Evolutionary conservation across 2,113 vertebrate genomes (phyloP).

Genomic region (Grantiella picta): DNA sequence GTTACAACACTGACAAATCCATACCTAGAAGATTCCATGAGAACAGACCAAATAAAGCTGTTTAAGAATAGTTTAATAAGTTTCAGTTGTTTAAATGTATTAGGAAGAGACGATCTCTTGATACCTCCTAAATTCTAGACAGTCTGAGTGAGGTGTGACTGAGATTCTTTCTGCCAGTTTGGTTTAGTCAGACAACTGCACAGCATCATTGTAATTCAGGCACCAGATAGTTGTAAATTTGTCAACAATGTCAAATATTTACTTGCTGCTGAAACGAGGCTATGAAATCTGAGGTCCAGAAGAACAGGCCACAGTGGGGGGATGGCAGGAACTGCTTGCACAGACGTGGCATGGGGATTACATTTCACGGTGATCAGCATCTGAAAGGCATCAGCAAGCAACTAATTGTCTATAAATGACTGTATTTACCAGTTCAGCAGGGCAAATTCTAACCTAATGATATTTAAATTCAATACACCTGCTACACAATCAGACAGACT

Average conservation of each 20-base stretch:
- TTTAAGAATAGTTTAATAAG: background rate
- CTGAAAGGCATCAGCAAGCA: background rate
- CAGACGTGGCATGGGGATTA: background rate
- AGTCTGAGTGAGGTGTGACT: background rate
- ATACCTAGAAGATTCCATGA: background rate
- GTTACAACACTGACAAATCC: background rate
- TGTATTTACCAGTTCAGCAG: background rate
- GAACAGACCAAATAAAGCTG: background rate
- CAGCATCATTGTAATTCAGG: background rate
- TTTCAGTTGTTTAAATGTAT: background rate
- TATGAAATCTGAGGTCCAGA: background rate
- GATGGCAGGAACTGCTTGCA: background rate
- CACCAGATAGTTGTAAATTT: background rate
- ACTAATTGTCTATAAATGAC: constrained; percentile 3
- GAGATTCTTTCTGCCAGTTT: background rate
- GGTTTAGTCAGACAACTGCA: background rate
- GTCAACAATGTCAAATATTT: background rate
- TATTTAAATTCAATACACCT: background rate
- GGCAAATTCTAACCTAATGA: background rate
- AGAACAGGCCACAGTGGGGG: background rate
- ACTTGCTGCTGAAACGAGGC: background rate
- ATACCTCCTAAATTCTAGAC: background rate
- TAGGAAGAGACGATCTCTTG: background rate
- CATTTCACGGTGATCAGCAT: background rate
- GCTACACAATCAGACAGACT: background rate